Conservation (phyloP, 2,888 invertebrate genomes). For the Agriopis leucophaearia region DNA sequence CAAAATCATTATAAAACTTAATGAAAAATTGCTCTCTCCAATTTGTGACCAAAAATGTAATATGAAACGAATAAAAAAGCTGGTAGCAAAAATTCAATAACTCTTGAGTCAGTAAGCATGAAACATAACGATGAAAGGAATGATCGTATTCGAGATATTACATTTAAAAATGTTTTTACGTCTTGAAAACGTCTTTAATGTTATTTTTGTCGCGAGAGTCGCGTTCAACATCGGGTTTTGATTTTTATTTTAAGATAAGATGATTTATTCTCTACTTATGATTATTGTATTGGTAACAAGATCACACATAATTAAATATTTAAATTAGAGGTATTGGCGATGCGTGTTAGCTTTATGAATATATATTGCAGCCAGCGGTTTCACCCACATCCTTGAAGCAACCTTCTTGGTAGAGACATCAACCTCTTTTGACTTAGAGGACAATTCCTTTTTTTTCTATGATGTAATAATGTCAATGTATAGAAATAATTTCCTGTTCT, state of each 20-base stretch:
- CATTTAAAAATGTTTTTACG: conserved; percentile 37
- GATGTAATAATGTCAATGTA: too few relatives aligned
- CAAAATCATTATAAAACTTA: conserved; percentile 9
- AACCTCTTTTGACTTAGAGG: too few relatives aligned
- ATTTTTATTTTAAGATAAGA: conserved; percentile 2
- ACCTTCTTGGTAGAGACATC: too few relatives aligned
- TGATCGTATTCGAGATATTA: conserved; percentile 34
- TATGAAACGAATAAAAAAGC: conserved; percentile 30
- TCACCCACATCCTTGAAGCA: too few relatives aligned
- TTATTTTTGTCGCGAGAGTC: conserved; percentile 11
- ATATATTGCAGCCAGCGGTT: too few relatives aligned
- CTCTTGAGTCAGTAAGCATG: conserved; percentile 35
- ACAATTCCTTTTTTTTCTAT: too few relatives aligned
- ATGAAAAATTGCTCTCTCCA: conserved; percentile 15
- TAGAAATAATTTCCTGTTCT: too few relatives aligned
- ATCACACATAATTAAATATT: too few relatives aligned
- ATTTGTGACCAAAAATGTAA: conserved; percentile 28
- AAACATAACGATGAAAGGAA: conserved; percentile 33
- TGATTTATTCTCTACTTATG: too few relatives aligned
- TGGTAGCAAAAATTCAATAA: conserved; percentile 37
- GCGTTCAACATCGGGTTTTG: conserved; percentile 7
- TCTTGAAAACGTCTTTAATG: conserved; percentile 8
- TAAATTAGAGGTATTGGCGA: too few relatives aligned
- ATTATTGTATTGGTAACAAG: too few relatives aligned
- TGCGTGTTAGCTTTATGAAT: too few relatives aligned